Conservation (phyloP, 2,797 vertebrate species). For the Sylvilagus floridanus region DNA sequence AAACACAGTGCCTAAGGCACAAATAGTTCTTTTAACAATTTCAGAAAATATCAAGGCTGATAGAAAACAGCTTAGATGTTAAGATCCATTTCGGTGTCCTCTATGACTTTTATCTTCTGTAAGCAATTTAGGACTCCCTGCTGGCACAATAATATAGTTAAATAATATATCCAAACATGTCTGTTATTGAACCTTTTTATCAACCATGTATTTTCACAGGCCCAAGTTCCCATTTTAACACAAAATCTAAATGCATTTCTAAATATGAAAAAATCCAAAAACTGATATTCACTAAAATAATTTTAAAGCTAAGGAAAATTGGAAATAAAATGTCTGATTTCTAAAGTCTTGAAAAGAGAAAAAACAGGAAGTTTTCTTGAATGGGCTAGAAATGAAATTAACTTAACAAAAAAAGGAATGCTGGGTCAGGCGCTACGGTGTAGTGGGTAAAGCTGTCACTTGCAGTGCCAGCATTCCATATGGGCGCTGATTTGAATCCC, state of each 20-base stretch:
- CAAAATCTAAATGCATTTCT: neutral
- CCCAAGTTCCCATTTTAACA: neutral
- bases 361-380: neutral
- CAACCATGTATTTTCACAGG: neutral
- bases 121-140: neutral
- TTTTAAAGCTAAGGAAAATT: neutral
- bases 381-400: neutral
- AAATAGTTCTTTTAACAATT: neutral
- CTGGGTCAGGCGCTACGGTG: too few species aligned
- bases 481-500: too few species aligned
- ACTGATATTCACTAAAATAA: neutral
- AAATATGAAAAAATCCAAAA: neutral
- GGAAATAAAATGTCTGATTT: neutral
- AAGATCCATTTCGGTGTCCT: slow-evolving; percentile 4
- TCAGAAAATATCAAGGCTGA: neutral
- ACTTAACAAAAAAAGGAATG: neutral
- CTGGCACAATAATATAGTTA: neutral
- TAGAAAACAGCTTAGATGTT: neutral
- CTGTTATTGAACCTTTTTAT: neutral
- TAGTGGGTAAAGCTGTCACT: too few species aligned
- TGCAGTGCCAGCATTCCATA: too few species aligned
- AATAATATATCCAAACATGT: neutral
- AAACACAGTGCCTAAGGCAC: neutral
- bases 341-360: neutral
- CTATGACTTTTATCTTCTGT: neutral